Evolutionary conservation across 2,888 invertebrate genomes (phyloP).

Genomic region (Geotrupes spiniger): DNA sequence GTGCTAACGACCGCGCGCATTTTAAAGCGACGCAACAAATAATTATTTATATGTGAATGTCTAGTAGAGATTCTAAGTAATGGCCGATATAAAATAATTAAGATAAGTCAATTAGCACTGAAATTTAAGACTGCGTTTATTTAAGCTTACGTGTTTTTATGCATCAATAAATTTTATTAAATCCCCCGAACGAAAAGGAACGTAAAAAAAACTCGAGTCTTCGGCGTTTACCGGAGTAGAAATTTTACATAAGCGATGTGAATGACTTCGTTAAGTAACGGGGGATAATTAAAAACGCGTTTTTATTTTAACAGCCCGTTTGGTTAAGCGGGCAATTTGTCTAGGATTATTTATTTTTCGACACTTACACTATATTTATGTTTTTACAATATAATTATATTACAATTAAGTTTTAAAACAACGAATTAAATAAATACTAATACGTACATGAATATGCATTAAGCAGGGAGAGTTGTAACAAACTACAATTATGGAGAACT

Average conservation of each 20-base stretch:
- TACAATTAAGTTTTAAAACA: too few species aligned
- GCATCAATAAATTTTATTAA: constrained; percentile 5
- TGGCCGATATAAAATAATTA: constrained; percentile 15
- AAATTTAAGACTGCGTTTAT: constrained; percentile 6
- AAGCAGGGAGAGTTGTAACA: too few species aligned
- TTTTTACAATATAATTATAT: too few species aligned
- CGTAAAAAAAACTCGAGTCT: background rate
- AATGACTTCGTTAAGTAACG: background rate
- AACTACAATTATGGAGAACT: too few species aligned
- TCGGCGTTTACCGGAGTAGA: constrained; percentile 1
- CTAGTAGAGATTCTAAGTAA: constrained; percentile 14
- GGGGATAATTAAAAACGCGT: too few species aligned
- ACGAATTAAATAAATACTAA: too few species aligned
- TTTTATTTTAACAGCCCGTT: too few species aligned
- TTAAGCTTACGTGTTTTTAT: constrained; percentile 2
- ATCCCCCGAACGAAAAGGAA: constrained; percentile 1
- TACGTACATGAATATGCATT: too few species aligned
- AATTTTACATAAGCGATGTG: background rate
- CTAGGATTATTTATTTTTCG: too few species aligned
- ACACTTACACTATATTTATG: too few species aligned
- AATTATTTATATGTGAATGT: constrained; percentile 26
- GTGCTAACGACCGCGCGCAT: constrained; percentile 30
- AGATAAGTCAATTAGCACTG: constrained; percentile 18
- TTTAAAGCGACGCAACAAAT: constrained; percentile 25
- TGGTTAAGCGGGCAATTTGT: too few species aligned